Evolutionary conservation across 1,140 invertebrate genomes (phyloP), one percentile per base, ranked within the genome.

Genomic region (Cydia strobilella): DNA sequence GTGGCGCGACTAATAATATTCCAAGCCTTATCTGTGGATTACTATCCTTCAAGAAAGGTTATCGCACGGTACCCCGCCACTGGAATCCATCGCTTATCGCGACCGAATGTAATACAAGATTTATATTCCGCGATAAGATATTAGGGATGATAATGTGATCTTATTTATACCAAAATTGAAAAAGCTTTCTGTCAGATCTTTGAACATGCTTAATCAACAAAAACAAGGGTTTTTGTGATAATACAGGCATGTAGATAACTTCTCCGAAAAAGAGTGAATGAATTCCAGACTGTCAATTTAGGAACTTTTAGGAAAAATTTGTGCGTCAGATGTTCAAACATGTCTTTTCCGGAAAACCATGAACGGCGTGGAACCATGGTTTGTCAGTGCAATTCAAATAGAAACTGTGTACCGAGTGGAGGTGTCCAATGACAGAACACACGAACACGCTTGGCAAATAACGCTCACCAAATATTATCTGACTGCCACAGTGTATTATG

Each of bases 361-460:
- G 54, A 59, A 23, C 54, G 20, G 1, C 20, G 23, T 59, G 20
- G 54, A 59, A 59, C 82, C 74, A 80, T 79, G 76, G 79, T 74
- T 80, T 81, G 84, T 86, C 82, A 82, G 80, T 80, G 80, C 82
- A 86, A 86, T 79, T 77, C 82, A 90, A 92, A 90, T 81, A 87
- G 83, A 86, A 86, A 89, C 79, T 82, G 83, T 84, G 79, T 86
- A 76, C 77, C 79, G 76, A 86, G 82, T 86, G 74, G 80, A 86
- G 84, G 89, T 91, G 89, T 90, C 85, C 88, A 88, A 86, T 91
- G 84, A 88, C 87, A 89, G 85, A 88, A 86, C 86, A 86, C 83
- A 90, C 84, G 86, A 85, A 88, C 89, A 90, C 87, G 84, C 84
- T 89, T 89, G 84, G 86, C 90, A 91, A 92, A 92, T 83, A 92